Evolutionary conservation across 2,797 vertebrate species (phyloP).

Genomic region (Hafferia zeledoni): DNA sequence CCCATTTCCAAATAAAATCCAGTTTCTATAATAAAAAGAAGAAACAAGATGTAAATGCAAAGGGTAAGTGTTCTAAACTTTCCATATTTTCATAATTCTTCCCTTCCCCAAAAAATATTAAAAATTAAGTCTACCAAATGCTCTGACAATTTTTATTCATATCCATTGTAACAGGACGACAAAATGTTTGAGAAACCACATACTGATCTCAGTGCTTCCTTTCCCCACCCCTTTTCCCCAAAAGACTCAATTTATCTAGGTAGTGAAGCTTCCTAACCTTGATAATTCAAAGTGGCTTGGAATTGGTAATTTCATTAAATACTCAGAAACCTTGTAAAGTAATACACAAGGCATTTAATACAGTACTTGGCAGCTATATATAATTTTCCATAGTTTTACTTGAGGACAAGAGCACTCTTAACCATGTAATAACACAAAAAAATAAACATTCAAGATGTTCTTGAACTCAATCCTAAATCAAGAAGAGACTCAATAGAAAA

Average conservation of each 20-base stretch:
- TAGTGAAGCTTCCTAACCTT: not conserved
- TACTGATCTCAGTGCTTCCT: not conserved
- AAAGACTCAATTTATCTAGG: not conserved
- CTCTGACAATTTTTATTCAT: not conserved
- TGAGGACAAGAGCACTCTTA: not conserved
- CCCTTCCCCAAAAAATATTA: not conserved
- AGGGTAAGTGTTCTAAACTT: not conserved
- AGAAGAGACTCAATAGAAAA: not conserved
- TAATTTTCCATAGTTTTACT: not conserved
- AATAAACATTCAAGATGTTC: not conserved
- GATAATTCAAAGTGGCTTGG: not conserved
- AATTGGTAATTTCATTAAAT: not conserved
- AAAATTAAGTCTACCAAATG: not conserved
- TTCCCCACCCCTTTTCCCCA: not conserved
- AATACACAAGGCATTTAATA: not conserved
- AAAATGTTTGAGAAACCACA: not conserved
- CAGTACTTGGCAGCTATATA: not conserved
- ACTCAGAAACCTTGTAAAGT: not conserved
- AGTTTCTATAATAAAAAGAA: not conserved
- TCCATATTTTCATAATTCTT: not conserved
- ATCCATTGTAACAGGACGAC: not conserved
- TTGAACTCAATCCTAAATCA: not conserved
- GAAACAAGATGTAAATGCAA: not conserved
- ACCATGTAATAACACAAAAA: not conserved
- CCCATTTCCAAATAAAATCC: not conserved